Conservation (phyloP, 1,140 invertebrate genomes). For the Stegodyphus dumicola region DNA sequence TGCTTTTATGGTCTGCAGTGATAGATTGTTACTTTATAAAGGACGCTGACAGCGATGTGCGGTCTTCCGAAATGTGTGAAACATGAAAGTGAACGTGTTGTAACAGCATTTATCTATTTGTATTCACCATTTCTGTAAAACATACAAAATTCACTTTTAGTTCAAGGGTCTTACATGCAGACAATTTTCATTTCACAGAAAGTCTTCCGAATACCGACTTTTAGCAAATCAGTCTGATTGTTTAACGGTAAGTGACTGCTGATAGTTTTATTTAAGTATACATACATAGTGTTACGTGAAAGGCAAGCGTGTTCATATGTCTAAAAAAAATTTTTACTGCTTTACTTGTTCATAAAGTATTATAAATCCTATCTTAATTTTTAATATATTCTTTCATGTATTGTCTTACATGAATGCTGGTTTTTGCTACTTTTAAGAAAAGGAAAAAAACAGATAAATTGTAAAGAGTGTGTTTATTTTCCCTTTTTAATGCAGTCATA, state of each 20-base stretch:
- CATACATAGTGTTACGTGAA: neutral
- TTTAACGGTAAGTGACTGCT: neutral
- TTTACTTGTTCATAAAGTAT: too few species aligned
- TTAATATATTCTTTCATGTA: too few species aligned
- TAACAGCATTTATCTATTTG: conserved; percentile 40
- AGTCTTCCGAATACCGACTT: neutral
- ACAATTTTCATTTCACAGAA: conserved; percentile 1
- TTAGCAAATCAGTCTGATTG: neutral
- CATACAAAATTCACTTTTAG: neutral
- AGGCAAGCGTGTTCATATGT: neutral
- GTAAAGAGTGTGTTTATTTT: too few species aligned
- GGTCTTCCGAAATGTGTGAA: conserved; percentile 38
- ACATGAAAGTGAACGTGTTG: conserved; percentile 33
- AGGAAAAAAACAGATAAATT: too few species aligned
- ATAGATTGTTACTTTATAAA: too few species aligned
- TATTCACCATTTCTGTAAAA: neutral
- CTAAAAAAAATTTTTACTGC: too few species aligned
- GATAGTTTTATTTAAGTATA: neutral
- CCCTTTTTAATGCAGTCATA: too few species aligned
- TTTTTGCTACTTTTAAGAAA: too few species aligned
- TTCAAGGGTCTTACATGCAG: neutral
- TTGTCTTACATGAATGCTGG: too few species aligned
- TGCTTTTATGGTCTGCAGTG: too few species aligned
- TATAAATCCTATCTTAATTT: too few species aligned
- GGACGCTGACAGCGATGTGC: neutral